phyloP scores from a whole-genome alignment of 2,888 invertebrate genomes.

The Lasioglossum marginatum region DNA sequence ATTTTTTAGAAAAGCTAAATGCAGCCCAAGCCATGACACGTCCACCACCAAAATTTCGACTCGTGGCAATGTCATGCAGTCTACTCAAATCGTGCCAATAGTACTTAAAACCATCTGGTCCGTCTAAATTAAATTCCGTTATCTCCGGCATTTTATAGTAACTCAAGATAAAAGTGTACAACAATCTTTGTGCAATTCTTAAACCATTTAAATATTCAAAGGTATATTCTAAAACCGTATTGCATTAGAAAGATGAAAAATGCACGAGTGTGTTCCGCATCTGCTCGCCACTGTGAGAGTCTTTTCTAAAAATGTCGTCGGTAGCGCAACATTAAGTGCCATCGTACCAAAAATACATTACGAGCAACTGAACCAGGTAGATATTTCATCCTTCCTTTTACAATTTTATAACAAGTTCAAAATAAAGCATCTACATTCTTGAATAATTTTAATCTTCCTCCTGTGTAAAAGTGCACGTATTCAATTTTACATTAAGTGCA shows the following conservation, averaged over 20 bases:
- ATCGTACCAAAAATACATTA: background rate
- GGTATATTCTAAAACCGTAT: background rate
- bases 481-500: too few species aligned
- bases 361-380: background rate
- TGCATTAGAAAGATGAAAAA: background rate
- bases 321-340: background rate
- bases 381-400: background rate
- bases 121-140: too few species aligned
- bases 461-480: too few species aligned
- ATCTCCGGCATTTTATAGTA: background rate
- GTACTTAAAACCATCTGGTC: too few species aligned
- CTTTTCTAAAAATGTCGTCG: background rate
- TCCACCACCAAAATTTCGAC: too few species aligned
- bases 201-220: background rate
- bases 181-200: background rate
- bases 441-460: background rate
- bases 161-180: background rate
- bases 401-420: background rate
- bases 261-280: background rate
- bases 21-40: too few species aligned
- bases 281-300: background rate
- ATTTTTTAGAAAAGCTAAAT: too few species aligned
- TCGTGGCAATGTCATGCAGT: too few species aligned
- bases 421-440: too few species aligned
- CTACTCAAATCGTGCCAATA: too few species aligned